phyloP scores from a whole-genome alignment of 1,140 invertebrate species.

The Frieseomelitta varia region DNA sequence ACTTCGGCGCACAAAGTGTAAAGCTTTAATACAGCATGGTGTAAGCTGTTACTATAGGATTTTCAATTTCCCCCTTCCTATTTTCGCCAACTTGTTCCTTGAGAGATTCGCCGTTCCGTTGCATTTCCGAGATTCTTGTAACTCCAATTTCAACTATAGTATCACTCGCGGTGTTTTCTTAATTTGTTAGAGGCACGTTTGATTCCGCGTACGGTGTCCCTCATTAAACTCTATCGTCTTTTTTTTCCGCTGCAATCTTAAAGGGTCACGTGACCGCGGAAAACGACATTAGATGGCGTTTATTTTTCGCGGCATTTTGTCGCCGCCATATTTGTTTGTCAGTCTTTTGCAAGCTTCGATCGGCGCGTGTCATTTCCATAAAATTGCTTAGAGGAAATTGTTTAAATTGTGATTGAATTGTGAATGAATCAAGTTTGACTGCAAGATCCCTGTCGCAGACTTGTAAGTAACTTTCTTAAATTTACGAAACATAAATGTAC shows the following conservation, averaged over 20 bases:
- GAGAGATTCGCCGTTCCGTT: slow-evolving; percentile 20
- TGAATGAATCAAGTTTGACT: background rate
- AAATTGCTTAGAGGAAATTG: background rate
- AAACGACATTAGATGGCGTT: slow-evolving; percentile 1
- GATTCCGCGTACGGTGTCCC: background rate
- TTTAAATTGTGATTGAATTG: too few species aligned
- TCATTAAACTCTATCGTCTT: background rate
- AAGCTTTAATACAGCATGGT: background rate
- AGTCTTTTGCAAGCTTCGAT: background rate
- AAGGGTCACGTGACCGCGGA: background rate
- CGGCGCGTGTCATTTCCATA: background rate
- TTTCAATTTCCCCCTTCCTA: slow-evolving; percentile 30
- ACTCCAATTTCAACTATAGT: slow-evolving; percentile 29
- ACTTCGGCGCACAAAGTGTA: background rate
- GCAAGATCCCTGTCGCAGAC: background rate
- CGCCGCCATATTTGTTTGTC: background rate
- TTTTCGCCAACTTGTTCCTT: slow-evolving; percentile 9
- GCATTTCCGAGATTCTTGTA: slow-evolving; percentile 35
- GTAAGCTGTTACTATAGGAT: slow-evolving; percentile 1
- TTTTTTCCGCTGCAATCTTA: background rate
- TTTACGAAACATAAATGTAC: background rate
- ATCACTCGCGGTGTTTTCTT: slow-evolving; percentile 6
- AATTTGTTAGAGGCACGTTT: background rate
- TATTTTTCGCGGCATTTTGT: background rate
- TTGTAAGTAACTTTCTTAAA: background rate